Base-by-base conservation (phyloP, 2,888 invertebrate species). In the Cyrtodaria siliqua region DNA sequence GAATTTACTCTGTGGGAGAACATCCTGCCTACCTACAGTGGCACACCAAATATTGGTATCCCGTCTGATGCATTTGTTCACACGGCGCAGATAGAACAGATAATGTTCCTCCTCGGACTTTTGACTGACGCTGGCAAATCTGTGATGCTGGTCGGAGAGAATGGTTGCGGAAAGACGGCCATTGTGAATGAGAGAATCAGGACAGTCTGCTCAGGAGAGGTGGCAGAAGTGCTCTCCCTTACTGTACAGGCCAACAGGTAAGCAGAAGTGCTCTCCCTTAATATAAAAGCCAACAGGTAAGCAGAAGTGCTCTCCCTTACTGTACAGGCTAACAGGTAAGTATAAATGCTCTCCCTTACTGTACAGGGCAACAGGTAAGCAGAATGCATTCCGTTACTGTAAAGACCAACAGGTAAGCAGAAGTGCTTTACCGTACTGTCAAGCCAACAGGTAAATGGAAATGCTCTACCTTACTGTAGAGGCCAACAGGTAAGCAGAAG, bases 131-230 rank as follows among this genome's bases (percentile, higher is more conserved):
- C 87, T 53, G 90, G 91, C 12, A 89, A 86, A 55, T 90, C 92
- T 14, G 92, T 93, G 42, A 85, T 93, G 84, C 80, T 93, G 33
- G 89, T 92, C 4, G 93, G 93, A 1, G 91, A 90, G 71, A 89
- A 89, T 60, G 92, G 93, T 23, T 91, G 92, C 82, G 93, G 93
- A 6, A 93, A 93, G 66, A 90, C 91, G 1, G 87, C 92, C 38
- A 89, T 93, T 47, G 86, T 93, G 20, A 90, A 89, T 60, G 93
- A 93, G 67, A 76, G 92, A 24, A 90, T 93, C 55, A 75, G 91
- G 38, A 90, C 91, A 8, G 92, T 92, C 6, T 92, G 92, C 67
- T 92, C 92, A 9, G 92, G 93, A 4, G 93, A 93, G 71, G 91
- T 93, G 47, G 92, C 92, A 12, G 93, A 93, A 68, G 91, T 92